Conservation (phyloP, 2,888 invertebrate genomes). For the Coenonympha arcania region DNA sequence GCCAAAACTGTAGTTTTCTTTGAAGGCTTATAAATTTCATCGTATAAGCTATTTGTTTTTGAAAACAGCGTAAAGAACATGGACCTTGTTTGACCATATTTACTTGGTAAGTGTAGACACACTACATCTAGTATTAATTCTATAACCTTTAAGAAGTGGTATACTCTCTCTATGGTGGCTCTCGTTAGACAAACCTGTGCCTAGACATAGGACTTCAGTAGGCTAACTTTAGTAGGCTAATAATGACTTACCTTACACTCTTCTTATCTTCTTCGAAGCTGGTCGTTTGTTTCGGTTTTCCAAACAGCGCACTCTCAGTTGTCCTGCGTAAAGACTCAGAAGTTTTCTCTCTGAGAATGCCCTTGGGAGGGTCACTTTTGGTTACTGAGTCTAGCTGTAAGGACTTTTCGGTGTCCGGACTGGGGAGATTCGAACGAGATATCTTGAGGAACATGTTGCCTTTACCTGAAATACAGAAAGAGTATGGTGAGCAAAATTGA, state of each 20-base stretch:
- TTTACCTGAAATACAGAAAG: constrained; percentile 51
- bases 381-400: constrained; percentile 55
- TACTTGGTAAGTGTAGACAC: no score
- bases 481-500: no score
- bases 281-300: constrained; percentile 46
- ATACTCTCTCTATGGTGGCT: no score
- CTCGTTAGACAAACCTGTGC: no score
- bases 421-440: constrained; percentile 59
- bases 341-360: constrained; percentile 78
- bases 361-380: constrained; percentile 70
- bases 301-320: constrained; percentile 42
- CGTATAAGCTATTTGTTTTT: no score
- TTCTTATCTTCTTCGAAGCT: constrained; percentile 82
- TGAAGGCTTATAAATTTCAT: no score
- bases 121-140: no score
- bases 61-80: no score
- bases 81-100: no score
- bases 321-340: constrained; percentile 46
- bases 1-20: no score
- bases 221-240: neutral
- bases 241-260: constrained; percentile 73
- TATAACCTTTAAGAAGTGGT: no score
- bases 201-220: no score
- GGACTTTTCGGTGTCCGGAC: constrained; percentile 65
- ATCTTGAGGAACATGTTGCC: constrained; percentile 58